Base-by-base conservation (phyloP, 2,113 vertebrate genomes). In the Smithornis capensis region DNA sequence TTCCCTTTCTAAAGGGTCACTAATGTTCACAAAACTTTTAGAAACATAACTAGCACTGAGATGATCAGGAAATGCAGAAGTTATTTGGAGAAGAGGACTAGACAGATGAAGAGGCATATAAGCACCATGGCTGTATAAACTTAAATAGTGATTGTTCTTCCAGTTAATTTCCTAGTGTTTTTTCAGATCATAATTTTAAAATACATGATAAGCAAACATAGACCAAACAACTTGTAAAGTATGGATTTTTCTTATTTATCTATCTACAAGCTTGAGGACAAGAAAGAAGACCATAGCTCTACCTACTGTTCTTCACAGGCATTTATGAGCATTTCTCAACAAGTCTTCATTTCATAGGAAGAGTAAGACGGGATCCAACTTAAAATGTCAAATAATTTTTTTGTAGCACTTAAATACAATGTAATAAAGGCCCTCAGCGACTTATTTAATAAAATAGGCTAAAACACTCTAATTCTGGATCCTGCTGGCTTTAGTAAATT, bases 391-490 rank as follows among this genome's bases (percentile, higher is more conserved):
- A 87, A 37, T 64, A 33, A 8, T 37, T 78, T 89, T 87, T 52
- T 82, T 62, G 19, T 67, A 70, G 75, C 38, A 53, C 44, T 87
- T 79, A 79, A 90, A 55, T 38, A 87, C 23, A 57, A 27, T 31
- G n/a, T 21, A 83, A 56, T 35, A 94, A 79, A 90, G 65, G 42
- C 10, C 56, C 33, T 74, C n/a, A 9, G 50, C 42, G 55, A 80
- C 24, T 69, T 65, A 31, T 13, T 83, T 28, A 82, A 69, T 60
- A 83, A 91, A 77, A 47, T 40, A 86, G 47, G 35, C 29, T 83
- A 63, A 42, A 91, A 93, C 29, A 73, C 19, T 77, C 84, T 74
- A 88, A 91, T 93, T 94, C 67, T 77, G 67, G 78, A 64, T 74
- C 44, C 42, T 47, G 17, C 38, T 80, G 56, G 78, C 67, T 93